These are phyloP conservation scores for Xestia xanthographa DNA, from an alignment of 2,888 invertebrate genomes.

Conservation along the genomic window DNA sequence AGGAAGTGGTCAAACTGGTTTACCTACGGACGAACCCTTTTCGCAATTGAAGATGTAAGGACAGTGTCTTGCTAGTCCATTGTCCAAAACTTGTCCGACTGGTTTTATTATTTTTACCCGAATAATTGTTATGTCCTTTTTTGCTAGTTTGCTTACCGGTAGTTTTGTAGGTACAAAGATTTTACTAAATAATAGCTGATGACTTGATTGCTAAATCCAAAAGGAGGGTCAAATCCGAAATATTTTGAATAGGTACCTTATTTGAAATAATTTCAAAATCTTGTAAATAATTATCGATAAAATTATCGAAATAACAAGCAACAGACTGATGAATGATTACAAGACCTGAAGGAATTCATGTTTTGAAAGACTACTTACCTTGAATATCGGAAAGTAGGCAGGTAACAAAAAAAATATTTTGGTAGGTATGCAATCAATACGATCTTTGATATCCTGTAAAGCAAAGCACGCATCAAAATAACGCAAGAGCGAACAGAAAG, in stretches of 20 bases:
- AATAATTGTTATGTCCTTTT: not conserved
- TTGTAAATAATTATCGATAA: not conserved
- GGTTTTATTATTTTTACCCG: slow-evolving; percentile 69
- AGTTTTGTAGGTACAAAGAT: not conserved
- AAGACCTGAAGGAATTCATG: slow-evolving; percentile 14
- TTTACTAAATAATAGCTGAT: not conserved
- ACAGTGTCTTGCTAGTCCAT: slow-evolving; percentile 82
- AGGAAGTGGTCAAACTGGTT: slow-evolving; percentile 86
- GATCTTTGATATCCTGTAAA: not conserved
- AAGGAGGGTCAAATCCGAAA: not conserved
- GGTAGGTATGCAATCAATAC: slow-evolving; percentile 7
- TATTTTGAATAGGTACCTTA: not conserved
- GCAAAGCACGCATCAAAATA: not conserved
- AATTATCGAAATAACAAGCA: not conserved
- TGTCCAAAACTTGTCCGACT: slow-evolving; percentile 88
- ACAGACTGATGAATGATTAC: not conserved
- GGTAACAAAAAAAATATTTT: not conserved
- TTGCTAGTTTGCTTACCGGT: not conserved
- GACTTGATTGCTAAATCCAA: not conserved
- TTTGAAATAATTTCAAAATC: not conserved
- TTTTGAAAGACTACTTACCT: slow-evolving; percentile 40
- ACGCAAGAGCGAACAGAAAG: not conserved
- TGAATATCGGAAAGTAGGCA: slow-evolving; percentile 16
- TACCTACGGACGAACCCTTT: slow-evolving; percentile 84
- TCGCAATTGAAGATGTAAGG: slow-evolving; percentile 71